These are phyloP conservation scores for Agraylea sexmaculata DNA, from an alignment of 1,140 invertebrate species.

Conservation along the genomic window DNA sequence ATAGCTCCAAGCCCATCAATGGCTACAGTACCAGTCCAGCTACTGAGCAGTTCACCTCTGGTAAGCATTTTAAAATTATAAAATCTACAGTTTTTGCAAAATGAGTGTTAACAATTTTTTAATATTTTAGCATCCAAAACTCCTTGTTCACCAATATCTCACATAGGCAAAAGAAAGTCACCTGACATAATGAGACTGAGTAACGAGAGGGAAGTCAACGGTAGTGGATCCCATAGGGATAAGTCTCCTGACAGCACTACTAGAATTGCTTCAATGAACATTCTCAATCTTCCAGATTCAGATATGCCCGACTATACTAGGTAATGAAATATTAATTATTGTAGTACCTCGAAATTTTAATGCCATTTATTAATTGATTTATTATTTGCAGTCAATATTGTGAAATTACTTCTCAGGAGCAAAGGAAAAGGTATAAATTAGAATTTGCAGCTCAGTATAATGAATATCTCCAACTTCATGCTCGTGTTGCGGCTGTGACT, in stretches of 20 bases:
- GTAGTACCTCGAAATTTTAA: neutral
- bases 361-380: neutral
- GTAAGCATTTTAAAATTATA: slow-evolving; percentile 3
- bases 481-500: slow-evolving; percentile 62
- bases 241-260: slow-evolving; percentile 21
- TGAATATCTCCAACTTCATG: slow-evolving; percentile 69
- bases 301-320: slow-evolving; percentile 5
- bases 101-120: slow-evolving; percentile 1
- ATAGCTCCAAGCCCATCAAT: slow-evolving; percentile 36
- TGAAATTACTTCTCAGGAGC: slow-evolving; percentile 59
- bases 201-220: slow-evolving; percentile 3
- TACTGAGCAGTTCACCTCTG: slow-evolving; percentile 30
- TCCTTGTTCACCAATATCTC: slow-evolving; percentile 4
- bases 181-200: neutral
- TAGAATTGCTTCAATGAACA: slow-evolving; percentile 4
- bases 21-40: slow-evolving; percentile 39
- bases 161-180: slow-evolving; percentile 10
- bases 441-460: slow-evolving; percentile 78
- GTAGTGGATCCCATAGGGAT: slow-evolving; percentile 6
- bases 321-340: slow-evolving; percentile 11
- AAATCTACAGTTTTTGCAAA: neutral
- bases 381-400: slow-evolving; percentile 59
- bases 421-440: slow-evolving; percentile 72
- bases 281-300: neutral
- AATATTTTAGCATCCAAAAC: slow-evolving; percentile 2